Percentiles rank a stretch among this genome's conserved stretches.
These are phyloP conservation scores for Hyppa rectilinea DNA, from an alignment of 2,888 invertebrate species.

Conservation along the genomic window DNA sequence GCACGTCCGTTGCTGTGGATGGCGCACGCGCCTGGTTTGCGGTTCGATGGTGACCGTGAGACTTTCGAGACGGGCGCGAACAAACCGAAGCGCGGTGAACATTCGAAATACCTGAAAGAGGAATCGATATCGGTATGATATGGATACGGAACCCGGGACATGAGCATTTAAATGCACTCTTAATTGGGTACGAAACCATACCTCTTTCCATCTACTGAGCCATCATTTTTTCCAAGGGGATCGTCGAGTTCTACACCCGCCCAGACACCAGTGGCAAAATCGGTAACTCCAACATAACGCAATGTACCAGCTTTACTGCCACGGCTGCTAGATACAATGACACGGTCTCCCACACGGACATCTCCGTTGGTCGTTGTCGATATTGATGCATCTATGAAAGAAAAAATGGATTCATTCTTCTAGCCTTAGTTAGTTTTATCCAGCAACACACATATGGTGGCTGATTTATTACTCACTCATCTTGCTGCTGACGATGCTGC, in stretches of 20 bases:
- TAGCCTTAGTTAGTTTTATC: not conserved
- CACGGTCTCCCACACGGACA: conserved; percentile 96
- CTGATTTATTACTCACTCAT: conserved; percentile 84
- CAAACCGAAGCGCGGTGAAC: conserved; percentile 96
- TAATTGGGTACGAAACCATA: conserved; percentile 76
- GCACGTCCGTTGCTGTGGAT: conserved; percentile 92
- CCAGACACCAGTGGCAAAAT: conserved; percentile 98
- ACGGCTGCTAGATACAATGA: conserved; percentile 96
- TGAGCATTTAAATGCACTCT: not conserved
- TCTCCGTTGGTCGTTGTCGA: conserved; percentile 90
- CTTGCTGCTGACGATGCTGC: conserved; percentile 89
- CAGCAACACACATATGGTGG: not conserved
- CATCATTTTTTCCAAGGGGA: conserved; percentile 98
- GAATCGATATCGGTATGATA: conserved; percentile 44
- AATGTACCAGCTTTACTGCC: conserved; percentile 97
- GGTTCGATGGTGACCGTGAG: conserved; percentile 95
- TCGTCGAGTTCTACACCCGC: conserved; percentile 99
- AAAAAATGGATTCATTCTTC: conserved; percentile 17
- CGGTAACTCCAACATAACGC: conserved; percentile 96
- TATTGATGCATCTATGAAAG: conserved; percentile 84
- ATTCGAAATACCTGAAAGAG: conserved; percentile 96
- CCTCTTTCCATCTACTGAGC: conserved; percentile 97
- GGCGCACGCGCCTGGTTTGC: conserved; percentile 92
- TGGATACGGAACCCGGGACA: not conserved
- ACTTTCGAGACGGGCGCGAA: conserved; percentile 98